A percentile compares a stretch with the other conserved stretches of the same genome.
Conservation (phyloP, 2,797 vertebrate genomes). For the Acestrorhynchus altus region DNA sequence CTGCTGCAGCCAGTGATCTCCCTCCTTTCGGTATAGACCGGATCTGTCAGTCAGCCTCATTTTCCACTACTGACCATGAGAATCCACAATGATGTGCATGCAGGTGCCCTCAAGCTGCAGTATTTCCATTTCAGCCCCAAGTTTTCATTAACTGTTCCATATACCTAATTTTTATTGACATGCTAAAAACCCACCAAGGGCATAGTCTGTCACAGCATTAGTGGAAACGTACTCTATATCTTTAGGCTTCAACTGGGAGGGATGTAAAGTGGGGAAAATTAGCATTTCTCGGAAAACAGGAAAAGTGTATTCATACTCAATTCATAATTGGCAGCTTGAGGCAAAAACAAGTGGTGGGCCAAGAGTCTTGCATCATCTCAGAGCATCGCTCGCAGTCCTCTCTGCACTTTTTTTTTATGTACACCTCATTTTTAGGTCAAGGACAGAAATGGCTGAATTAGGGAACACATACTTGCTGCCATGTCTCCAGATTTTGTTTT, state of each 20-base stretch:
- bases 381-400: conserved; percentile 14
- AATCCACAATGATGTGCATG: background rate
- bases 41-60: background rate
- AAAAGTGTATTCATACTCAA: conserved; percentile 43
- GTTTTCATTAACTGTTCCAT: conserved; percentile 13
- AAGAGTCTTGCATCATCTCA: conserved; percentile 35
- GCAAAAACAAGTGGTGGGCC: background rate
- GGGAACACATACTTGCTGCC: conserved; percentile 8
- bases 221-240: conserved; percentile 8
- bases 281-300: background rate
- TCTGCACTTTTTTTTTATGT: conserved; percentile 6
- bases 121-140: conserved; percentile 10
- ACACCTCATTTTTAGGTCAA: conserved; percentile 30
- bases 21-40: conserved; percentile 14
- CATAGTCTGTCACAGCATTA: conserved; percentile 7
- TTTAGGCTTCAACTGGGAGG: background rate
- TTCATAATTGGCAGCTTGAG: conserved; percentile 28
- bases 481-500: conserved; percentile 26
- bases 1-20: conserved; percentile 23
- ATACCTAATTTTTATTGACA: conserved; percentile 19
- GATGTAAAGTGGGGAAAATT: conserved; percentile 13
- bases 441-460: conserved; percentile 23
- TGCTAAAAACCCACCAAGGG: conserved; percentile 5
- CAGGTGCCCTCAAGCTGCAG: background rate
- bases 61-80: background rate